Evolutionary conservation across 2,797 vertebrate species (phyloP), one percentile per base, ranked within the genome.

Genomic region (Acrossocheilus wenchowensis): DNA sequence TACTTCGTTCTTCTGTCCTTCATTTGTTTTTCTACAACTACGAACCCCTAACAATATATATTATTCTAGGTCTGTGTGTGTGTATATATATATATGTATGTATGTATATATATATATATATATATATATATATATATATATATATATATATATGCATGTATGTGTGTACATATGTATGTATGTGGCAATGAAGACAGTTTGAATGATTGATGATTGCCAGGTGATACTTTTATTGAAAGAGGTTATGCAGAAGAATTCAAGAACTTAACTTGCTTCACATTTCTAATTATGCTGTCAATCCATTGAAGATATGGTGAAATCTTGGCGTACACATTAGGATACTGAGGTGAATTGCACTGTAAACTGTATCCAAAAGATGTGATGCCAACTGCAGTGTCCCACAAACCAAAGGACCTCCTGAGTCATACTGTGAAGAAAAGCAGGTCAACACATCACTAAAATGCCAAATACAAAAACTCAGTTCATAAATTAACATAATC

Each of bases 311-410:
- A n/a, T 10, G 21, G 0, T 43, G 36, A 78, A 78, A 43, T 62
- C 36, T 78, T n/a, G 10, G 36, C 17, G 26, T 78, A 78, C 6
- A 78, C 77, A 23, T 90, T 85, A 15, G 88, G 87, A 17, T n/a
- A 5, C 8, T 26, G 0, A 8, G 30, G 23, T 82, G 81, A 82
- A 45, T 45, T 72, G 4, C 66, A 72, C 12, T 1, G 2, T 0
- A 7, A 0, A 15, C 0, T 6, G 2, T 1, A 14, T 17, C 11
- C 80, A 50, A 82, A 71, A 3, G 34, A 11, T 8, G 41, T 43
- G 39, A 83, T 0, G 0, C 82, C 77, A 26, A 78, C 54, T 17
- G 36, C 77, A 62, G 23, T 34, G 26, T 50, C 10, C 26, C 45
- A 50, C 26, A 50, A 30, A 75, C 73, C 45, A 75, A 21, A 41